Conservation (phyloP, 1,140 invertebrate species). For the Cydia splendana region DNA sequence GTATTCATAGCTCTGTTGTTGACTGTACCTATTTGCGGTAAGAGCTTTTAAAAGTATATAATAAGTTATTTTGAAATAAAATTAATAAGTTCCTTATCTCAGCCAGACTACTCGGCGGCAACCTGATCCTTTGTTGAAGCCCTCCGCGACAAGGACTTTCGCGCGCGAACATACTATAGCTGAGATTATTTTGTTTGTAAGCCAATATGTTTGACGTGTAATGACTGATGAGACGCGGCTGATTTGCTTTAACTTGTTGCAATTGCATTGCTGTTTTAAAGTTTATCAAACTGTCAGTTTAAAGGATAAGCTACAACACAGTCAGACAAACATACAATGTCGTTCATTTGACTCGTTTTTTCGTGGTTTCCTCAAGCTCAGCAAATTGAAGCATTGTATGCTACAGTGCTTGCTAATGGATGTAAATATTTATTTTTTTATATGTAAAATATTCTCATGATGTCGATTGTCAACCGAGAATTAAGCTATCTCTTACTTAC, state of each 20-base stretch:
- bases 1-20: no score
- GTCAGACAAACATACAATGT: no score
- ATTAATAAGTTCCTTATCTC: background rate
- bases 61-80: background rate
- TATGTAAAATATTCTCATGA: background rate
- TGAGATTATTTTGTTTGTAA: constrained; percentile 11
- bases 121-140: constrained; percentile 36
- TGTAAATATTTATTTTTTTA: no score
- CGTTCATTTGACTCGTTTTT: no score
- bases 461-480: background rate
- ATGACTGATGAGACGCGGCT: background rate
- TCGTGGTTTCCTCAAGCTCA: no score
- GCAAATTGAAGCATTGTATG: no score
- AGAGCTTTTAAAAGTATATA: no score
- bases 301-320: background rate
- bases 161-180: constrained; percentile 37
- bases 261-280: background rate
- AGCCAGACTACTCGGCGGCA: constrained; percentile 35
- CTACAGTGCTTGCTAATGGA: no score
- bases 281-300: background rate
- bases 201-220: constrained; percentile 3
- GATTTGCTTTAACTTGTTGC: background rate
- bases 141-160: constrained; percentile 37
- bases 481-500: no score
- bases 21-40: no score